Evolutionary conservation across 2,113 vertebrate genomes (phyloP), one percentile per base, ranked within the genome.

Genomic region (Oceanodroma tethys): DNA sequence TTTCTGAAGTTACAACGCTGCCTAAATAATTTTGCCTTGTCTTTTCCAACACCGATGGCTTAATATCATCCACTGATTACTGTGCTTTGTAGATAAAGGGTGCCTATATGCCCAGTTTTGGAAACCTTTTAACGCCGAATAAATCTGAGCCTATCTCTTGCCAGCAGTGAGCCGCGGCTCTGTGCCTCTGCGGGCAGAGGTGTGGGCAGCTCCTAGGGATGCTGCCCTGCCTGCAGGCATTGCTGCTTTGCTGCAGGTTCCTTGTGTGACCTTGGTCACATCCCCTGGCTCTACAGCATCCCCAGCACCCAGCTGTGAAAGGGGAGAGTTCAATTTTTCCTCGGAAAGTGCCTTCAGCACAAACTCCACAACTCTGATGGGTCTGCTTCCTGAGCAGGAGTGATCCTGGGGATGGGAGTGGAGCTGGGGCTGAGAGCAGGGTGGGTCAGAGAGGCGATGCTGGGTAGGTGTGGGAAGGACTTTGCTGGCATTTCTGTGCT

Each of bases 21-120:
- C 80, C 95, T 93, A 72, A 93, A 83, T 94, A 47, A 94, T 94
- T 92, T 79, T 59, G 66, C 58, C 79, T 83, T 92, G 92, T 86
- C 84, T 95, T 93, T 95, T 84, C 79, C 59, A 34, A 6, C 53
- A 62, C 59, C 0, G 3, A 68, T 79, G 86, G 91, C 72, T 95
- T 93, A 90, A 56, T 86, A 95, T 86, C 58, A 63, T 27, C 87
- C 52, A 9, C 71, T 8, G 84, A 80, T 96, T 74, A 67, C 75
- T 93, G 84, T 2, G 12, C 75, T 97, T 94, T 93, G 81, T 47
- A 95, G 96, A 92, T 91, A 93, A 93, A 74, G 58, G 78, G 73
- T 83, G 48, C 27, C 71, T 81, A 3, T 18, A 14, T 43, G 58
- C 40, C 40, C 18, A 2, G 67, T 60, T 91, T 92, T 38, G 75